phyloP scores from a whole-genome alignment of 1,140 invertebrate species.

The Medauroidea extradentata region DNA sequence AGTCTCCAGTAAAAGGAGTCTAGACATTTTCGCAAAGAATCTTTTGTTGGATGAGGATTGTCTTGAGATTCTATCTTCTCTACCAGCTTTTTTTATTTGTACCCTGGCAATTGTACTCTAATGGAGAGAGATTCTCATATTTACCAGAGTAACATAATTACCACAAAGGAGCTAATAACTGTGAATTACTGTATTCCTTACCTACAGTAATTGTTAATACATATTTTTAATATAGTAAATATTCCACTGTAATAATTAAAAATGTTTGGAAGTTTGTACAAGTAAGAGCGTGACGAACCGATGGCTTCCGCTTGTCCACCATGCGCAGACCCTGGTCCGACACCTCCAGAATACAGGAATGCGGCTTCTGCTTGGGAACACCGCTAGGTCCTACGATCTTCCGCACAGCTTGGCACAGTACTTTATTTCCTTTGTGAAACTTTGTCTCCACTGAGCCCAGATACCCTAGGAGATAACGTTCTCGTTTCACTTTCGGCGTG shows the following conservation, averaged over 20 bases:
- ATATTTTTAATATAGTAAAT: neutral
- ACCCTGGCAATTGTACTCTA: too few relatives aligned
- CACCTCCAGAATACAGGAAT: constrained; percentile 85
- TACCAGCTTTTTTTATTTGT: too few relatives aligned
- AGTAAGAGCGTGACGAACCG: neutral
- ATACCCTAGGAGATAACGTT: constrained; percentile 88
- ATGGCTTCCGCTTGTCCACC: constrained; percentile 80
- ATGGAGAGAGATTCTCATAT: too few relatives aligned
- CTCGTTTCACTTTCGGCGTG: constrained; percentile 76
- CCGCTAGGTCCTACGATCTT: constrained; percentile 68
- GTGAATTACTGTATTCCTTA: neutral
- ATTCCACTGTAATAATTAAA: neutral
- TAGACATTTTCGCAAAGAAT: too few relatives aligned
- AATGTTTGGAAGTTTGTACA: constrained; percentile 46
- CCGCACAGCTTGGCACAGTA: constrained; percentile 81
- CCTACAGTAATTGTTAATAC: neutral
- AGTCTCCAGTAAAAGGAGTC: too few relatives aligned
- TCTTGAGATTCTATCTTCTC: too few relatives aligned
- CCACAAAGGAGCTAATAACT: neutral
- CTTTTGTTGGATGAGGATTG: too few relatives aligned
- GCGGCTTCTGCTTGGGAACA: constrained; percentile 53
- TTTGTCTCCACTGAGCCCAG: constrained; percentile 93
- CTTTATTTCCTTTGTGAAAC: constrained; percentile 86
- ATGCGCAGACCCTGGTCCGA: constrained; percentile 93
- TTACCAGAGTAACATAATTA: neutral